A percentile compares a stretch with the other conserved stretches of the same genome.
These are phyloP conservation scores for Marmota flaviventris DNA, from an alignment of 2,113 vertebrate species.

Conservation along the genomic window DNA sequence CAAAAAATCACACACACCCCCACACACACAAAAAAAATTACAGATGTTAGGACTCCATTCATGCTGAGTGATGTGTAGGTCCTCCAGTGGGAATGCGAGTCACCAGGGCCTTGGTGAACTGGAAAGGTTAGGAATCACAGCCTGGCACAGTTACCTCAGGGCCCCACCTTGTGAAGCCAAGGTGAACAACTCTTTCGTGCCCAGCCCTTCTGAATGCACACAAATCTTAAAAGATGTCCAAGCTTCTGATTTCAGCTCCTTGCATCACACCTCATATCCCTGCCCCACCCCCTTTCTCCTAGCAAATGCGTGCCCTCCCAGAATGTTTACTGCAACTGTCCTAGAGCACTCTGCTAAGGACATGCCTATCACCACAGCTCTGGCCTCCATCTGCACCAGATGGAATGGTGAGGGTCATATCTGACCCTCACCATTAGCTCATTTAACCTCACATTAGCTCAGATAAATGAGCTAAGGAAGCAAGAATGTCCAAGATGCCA, in stretches of 20 bases:
- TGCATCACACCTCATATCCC: background rate
- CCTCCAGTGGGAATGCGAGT: background rate
- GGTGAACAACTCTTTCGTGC: fast-evolving
- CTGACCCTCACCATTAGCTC: background rate
- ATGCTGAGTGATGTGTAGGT: background rate
- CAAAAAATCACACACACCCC: background rate
- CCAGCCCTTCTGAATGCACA: background rate
- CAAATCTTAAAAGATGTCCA: background rate
- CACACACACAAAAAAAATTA: background rate
- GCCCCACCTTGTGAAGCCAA: background rate
- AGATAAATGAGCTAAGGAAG: slow-evolving; percentile 6
- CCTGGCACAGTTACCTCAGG: background rate
- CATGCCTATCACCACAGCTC: background rate
- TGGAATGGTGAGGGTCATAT: background rate
- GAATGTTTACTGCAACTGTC: background rate
- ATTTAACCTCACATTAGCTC: too few species aligned
- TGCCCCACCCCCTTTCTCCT: background rate
- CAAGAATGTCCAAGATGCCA: background rate
- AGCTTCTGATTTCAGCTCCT: background rate
- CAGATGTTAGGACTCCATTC: background rate
- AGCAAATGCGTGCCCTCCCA: background rate
- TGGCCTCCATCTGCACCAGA: slow-evolving; percentile 6
- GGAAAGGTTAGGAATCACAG: background rate
- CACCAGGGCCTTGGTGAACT: background rate
- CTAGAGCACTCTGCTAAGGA: background rate